Conservation (phyloP, 2,797 vertebrate species). For the Bradypodion pumilum region DNA sequence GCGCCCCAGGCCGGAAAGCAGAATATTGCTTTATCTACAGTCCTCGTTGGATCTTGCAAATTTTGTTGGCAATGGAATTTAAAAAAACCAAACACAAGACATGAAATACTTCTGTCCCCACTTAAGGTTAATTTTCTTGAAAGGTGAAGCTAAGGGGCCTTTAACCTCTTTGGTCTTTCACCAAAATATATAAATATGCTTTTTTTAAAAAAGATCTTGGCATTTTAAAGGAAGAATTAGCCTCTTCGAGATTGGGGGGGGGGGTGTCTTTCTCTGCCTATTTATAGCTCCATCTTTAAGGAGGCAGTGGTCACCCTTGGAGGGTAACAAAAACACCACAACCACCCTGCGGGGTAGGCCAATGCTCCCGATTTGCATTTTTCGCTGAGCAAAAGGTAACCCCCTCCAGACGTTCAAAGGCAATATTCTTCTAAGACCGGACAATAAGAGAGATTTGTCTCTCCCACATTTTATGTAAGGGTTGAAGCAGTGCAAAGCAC, state of each 20-base stretch:
- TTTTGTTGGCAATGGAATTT: too few species aligned
- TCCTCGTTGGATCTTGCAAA: not conserved
- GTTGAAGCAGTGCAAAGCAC: too few species aligned
- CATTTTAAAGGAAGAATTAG: not conserved
- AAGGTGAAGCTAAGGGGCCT: not conserved
- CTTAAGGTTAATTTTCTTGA: not conserved
- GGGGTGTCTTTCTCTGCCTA: too few species aligned
- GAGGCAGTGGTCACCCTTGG: too few species aligned
- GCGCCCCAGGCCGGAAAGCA: not conserved
- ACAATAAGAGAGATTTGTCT: too few species aligned
- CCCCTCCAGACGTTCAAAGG: not conserved
- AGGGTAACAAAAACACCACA: too few species aligned
- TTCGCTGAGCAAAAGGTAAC: not conserved
- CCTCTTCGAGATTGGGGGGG: not conserved
- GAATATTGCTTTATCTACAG: too few species aligned
- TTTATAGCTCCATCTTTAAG: constrained; percentile 27
- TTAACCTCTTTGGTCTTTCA: not conserved
- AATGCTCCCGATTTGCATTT: too few species aligned
- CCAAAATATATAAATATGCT: constrained; percentile 11
- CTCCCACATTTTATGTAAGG: too few species aligned
- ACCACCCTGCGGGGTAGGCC: not conserved
- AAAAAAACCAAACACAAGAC: not conserved
- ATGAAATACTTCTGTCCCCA: too few species aligned
- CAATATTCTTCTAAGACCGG: too few species aligned
- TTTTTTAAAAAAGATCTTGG: not conserved